A percentile compares a stretch with the other conserved stretches of the same genome.
Evolutionary conservation across 2,113 vertebrate species (phyloP).

Genomic region (Cyphomyrus plagiostoma): DNA sequence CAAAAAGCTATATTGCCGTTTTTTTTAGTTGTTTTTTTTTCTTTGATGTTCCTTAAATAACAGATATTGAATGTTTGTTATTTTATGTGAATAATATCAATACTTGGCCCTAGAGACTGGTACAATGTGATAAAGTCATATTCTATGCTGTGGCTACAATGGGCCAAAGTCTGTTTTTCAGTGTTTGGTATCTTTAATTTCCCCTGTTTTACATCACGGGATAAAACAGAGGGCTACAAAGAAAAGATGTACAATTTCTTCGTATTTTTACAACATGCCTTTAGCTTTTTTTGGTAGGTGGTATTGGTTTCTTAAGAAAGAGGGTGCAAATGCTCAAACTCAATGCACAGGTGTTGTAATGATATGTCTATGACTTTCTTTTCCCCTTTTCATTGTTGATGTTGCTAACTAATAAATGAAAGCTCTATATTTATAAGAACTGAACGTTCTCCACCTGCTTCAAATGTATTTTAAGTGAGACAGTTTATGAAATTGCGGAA

Average conservation of each 20-base stretch:
- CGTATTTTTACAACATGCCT: constrained; percentile 36
- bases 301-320: constrained; percentile 46
- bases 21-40: not conserved
- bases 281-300: constrained; percentile 44
- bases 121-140: constrained; percentile 31
- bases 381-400: constrained; percentile 56
- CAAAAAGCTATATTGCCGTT: constrained; percentile 51
- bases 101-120: constrained; percentile 33
- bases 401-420: constrained; percentile 74
- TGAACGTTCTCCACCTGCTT: constrained; percentile 25
- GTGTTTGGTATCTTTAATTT: constrained; percentile 10
- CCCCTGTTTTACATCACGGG: constrained; percentile 10
- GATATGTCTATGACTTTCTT: constrained; percentile 55
- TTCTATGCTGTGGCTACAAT: constrained; percentile 30
- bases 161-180: constrained; percentile 29
- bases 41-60: constrained; percentile 20
- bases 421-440: constrained; percentile 77
- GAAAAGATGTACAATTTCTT: constrained; percentile 23
- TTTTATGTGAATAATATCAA: constrained; percentile 48
- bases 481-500: not conserved
- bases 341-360: constrained; percentile 64
- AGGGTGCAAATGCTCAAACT: constrained; percentile 46
- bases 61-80: constrained; percentile 62
- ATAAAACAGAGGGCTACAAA: constrained; percentile 6
- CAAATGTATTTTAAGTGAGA: not conserved